Evolutionary conservation across 2,888 invertebrate genomes (phyloP), one percentile per base, ranked within the genome.

Genomic region (Zhengitettix transpicula): DNA sequence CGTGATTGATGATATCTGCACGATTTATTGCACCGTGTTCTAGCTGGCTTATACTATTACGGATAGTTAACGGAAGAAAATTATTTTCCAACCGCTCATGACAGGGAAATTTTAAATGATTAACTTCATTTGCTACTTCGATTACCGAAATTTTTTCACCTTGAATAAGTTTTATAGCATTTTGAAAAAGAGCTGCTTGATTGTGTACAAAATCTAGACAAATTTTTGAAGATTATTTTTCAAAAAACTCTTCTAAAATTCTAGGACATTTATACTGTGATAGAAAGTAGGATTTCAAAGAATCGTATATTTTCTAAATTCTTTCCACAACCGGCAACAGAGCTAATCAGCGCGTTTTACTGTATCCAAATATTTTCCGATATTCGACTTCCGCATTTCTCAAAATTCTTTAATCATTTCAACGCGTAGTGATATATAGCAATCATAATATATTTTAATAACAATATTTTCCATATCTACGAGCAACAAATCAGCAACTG

Each of bases 381-480:
- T n/a, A n/a, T n/a, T n/a, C n/a, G n/a, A n/a, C n/a, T n/a, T n/a
- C n/a, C n/a, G n/a, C n/a, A n/a, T n/a, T n/a, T n/a, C n/a, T n/a
- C n/a, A n/a, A n/a, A n/a, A n/a, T n/a, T n/a, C n/a, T n/a, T n/a
- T n/a, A n/a, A n/a, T n/a, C n/a, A n/a, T n/a, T n/a, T n/a, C n/a
- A n/a, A n/a, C n/a, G n/a, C n/a, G n/a, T n/a, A n/a, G n/a, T n/a
- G n/a, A n/a, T n/a, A n/a, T n/a, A n/a, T n/a, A n/a, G n/a, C n/a
- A n/a, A n/a, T n/a, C n/a, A n/a, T n/a, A n/a, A 47, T 47, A 47
- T 57, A 71, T 67, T 65, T 71, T 71, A 12, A 64, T 58, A 58
- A 70, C 63, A 53, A 71, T 64, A 56, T 52, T 59, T 65, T 71
- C 68, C 53, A 70, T 60, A 58, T 70, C 70, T 59, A 70, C 56